Percentiles rank a stretch among this genome's conserved stretches.
Evolutionary conservation across 1,140 invertebrate species (phyloP).

Genomic region (Metopolophium dirhodum): DNA sequence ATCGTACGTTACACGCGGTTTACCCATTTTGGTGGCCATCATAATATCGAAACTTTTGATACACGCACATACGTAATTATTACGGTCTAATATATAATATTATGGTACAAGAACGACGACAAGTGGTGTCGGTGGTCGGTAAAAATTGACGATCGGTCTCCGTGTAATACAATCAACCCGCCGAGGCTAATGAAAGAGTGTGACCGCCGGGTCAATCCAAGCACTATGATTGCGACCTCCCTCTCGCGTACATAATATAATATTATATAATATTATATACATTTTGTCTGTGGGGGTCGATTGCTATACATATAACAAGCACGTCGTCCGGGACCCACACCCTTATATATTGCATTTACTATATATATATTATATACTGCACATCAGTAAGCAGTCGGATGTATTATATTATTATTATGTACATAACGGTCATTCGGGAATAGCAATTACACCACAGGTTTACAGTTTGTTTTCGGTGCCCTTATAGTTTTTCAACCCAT

Average conservation of each 20-base stretch:
- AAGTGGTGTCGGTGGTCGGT: not conserved
- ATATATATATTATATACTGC: not conserved
- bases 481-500: not conserved
- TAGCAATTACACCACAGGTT: not conserved
- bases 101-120: not conserved
- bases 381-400: not conserved
- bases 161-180: not conserved
- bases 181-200: not conserved
- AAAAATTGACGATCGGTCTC: not conserved
- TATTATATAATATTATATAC: not conserved
- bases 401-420: slow-evolving; percentile 7
- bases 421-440: slow-evolving; percentile 25
- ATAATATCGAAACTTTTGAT: no score
- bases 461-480: not conserved
- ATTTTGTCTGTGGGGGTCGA: slow-evolving; percentile 1
- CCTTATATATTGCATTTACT: not conserved
- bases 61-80: not conserved
- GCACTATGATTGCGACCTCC: not conserved
- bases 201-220: not conserved
- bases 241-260: not conserved
- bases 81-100: not conserved
- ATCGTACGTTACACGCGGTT: not conserved
- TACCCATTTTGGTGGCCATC: not conserved
- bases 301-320: not conserved
- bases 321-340: not conserved